Conservation (phyloP, 2,888 invertebrate species). For the Deilephila elpenor region DNA sequence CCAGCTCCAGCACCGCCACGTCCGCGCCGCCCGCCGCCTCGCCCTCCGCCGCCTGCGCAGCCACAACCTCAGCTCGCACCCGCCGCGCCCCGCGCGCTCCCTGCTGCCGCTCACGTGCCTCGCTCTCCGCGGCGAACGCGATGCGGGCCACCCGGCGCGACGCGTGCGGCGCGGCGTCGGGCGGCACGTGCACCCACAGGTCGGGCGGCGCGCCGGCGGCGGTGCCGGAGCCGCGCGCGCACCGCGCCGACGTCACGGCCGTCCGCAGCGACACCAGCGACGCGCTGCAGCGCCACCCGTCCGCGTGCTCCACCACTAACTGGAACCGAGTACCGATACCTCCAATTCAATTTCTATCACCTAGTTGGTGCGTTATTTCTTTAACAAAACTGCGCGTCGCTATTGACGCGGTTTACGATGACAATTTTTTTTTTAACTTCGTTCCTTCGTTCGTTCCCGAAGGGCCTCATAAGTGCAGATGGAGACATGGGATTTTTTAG, state of each 20-base stretch:
- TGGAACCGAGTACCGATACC: not conserved
- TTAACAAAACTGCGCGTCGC: too few relatives aligned
- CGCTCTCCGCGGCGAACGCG: conserved; percentile 39
- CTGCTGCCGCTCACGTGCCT: conserved; percentile 60
- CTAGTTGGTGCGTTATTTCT: too few relatives aligned
- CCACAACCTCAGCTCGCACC: conserved; percentile 2
- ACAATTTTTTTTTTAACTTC: too few relatives aligned
- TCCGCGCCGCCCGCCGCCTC: conserved; percentile 34
- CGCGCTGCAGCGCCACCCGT: conserved; percentile 49
- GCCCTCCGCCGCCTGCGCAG: conserved; percentile 35
- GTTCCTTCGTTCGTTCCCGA: too few relatives aligned
- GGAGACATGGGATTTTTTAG: too few relatives aligned
- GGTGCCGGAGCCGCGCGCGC: conserved; percentile 48
- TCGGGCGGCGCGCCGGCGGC: conserved; percentile 36
- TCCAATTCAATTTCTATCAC: not conserved
- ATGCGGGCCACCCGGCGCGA: conserved; percentile 42
- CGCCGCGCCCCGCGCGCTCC: conserved; percentile 59
- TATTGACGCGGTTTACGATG: too few relatives aligned
- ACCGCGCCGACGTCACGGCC: conserved; percentile 60
- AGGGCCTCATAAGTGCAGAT: too few relatives aligned
- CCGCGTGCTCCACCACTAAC: conserved; percentile 58
- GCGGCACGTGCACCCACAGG: conserved; percentile 52
- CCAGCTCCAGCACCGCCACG: conserved; percentile 59
- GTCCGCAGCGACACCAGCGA: conserved; percentile 57
- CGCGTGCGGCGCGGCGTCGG: conserved; percentile 44